These are phyloP conservation scores for Heliocidaris erythrogramma DNA, from an alignment of 35 echinoderm and acorn worm species.

Conservation along the genomic window DNA sequence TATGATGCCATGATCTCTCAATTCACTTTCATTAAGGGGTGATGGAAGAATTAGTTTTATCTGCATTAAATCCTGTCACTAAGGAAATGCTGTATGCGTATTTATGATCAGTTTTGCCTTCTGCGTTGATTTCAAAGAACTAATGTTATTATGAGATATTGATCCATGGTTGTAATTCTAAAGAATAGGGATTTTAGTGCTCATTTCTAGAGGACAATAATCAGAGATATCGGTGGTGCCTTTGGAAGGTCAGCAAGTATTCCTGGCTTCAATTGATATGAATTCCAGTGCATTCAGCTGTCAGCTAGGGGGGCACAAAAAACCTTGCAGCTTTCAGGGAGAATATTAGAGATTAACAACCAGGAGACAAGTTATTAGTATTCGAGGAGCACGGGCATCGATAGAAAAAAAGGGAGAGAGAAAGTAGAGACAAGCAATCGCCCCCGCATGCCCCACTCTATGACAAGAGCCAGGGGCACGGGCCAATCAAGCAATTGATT, in stretches of 20 bases:
- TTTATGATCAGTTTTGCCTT: background rate
- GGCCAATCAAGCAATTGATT: conserved; percentile 35
- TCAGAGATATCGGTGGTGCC: background rate
- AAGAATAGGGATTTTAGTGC: background rate
- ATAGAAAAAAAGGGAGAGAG: background rate
- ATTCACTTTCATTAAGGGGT: background rate
- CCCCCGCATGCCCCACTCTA: background rate
- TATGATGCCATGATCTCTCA: too few relatives aligned
- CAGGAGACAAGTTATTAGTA: background rate
- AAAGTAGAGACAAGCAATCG: background rate
- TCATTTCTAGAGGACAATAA: background rate
- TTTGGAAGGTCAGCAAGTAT: background rate
- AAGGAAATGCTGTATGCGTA: background rate
- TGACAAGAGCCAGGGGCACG: conserved; percentile 8
- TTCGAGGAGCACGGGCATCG: background rate
- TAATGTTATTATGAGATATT: background rate
- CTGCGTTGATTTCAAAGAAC: background rate
- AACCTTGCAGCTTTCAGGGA: background rate
- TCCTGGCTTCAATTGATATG: background rate
- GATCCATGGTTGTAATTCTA: background rate
- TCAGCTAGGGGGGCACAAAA: background rate
- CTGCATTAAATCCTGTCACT: background rate
- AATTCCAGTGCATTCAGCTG: background rate
- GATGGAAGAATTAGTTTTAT: background rate
- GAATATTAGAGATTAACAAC: conserved; percentile 18